These are phyloP conservation scores for Hirudinaria manillensis DNA, from an alignment of 2,888 invertebrate genomes.

Conservation along the genomic window DNA sequence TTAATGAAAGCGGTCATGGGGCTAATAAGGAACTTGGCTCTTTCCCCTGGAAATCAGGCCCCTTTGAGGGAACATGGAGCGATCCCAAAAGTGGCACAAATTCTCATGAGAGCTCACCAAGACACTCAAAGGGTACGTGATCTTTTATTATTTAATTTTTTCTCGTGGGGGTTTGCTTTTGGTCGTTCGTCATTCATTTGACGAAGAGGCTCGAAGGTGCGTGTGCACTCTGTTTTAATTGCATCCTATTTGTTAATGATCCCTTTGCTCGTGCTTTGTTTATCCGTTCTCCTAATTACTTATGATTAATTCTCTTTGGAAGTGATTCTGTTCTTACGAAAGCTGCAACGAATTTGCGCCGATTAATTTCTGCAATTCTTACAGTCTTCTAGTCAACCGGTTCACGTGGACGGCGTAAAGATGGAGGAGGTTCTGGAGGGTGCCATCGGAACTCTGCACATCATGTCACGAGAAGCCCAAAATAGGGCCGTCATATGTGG, in stretches of 20 bases:
- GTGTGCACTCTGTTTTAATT: no score
- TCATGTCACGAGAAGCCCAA: constrained; percentile 85
- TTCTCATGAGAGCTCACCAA: constrained; percentile 87
- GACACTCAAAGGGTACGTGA: constrained; percentile 76
- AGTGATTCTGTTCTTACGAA: no score
- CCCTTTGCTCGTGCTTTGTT: no score
- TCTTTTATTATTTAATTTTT: background rate
- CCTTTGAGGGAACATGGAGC: constrained; percentile 89
- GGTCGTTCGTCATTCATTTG: no score
- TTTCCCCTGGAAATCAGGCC: constrained; percentile 89
- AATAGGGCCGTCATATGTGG: constrained; percentile 86
- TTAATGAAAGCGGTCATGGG: constrained; percentile 85
- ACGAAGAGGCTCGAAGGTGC: no score
- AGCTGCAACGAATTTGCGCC: no score
- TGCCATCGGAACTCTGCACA: constrained; percentile 95
- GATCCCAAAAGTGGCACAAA: constrained; percentile 83
- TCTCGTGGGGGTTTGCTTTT: no score
- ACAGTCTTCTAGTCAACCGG: constrained; percentile 36
- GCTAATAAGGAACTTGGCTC: constrained; percentile 88
- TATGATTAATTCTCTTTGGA: no score
- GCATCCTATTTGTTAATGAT: no score
- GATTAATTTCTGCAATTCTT: background rate
- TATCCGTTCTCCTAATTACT: no score
- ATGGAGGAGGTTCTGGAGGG: constrained; percentile 99
- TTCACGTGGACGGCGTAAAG: constrained; percentile 72